A percentile compares a stretch with the other conserved stretches of the same genome.
Conservation (phyloP, 2,888 invertebrate species). For the Idaea aversata region DNA sequence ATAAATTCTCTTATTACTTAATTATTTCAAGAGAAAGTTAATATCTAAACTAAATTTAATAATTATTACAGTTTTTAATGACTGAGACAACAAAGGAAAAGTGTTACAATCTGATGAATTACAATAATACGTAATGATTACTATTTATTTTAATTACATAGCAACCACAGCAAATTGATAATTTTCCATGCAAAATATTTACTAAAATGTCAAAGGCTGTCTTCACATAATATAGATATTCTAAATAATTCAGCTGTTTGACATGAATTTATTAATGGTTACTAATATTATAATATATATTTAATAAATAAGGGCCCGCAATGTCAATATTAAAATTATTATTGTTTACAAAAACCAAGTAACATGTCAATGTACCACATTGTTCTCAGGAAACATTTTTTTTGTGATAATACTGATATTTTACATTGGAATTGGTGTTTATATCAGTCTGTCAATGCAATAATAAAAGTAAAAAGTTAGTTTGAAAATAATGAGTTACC, state of each 20-base stretch:
- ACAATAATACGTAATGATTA: constrained; percentile 2
- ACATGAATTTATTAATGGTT: background rate
- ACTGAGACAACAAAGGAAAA: background rate
- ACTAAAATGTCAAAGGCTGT: background rate
- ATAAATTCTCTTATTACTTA: constrained; percentile 35
- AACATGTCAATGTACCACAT: constrained; percentile 20
- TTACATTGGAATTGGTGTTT: constrained; percentile 4
- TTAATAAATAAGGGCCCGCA: background rate
- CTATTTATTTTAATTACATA: background rate
- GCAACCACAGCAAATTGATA: background rate
- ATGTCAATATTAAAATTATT: constrained; percentile 1
- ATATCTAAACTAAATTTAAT: constrained; percentile 18
- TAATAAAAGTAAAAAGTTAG: constrained; percentile 30
- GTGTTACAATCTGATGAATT: background rate
- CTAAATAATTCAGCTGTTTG: background rate
- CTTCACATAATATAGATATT: background rate
- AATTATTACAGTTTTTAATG: constrained; percentile 1
- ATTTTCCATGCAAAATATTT: background rate
- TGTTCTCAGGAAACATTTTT: background rate
- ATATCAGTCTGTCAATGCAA: constrained; percentile 27
- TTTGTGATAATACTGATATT: constrained; percentile 5
- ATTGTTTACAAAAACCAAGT: constrained; percentile 38
- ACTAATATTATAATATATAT: background rate
- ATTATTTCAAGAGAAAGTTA: constrained; percentile 22
- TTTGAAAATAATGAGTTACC: constrained; percentile 6